phyloP scores from a whole-genome alignment of 1,140 invertebrate species.

The Hycleus phaleratus region DNA sequence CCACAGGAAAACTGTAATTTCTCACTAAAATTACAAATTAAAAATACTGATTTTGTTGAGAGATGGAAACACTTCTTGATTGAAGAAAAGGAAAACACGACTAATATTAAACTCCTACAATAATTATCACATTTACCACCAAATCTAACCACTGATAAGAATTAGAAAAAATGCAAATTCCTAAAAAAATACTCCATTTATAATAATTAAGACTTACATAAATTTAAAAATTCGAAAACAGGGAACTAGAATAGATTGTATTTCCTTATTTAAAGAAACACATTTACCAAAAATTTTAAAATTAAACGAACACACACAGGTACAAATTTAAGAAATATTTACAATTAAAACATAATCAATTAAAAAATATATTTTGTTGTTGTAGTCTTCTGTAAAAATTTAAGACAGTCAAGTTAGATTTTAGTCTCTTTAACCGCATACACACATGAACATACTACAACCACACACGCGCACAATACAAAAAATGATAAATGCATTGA shows the following conservation, averaged over 20 bases:
- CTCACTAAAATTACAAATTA: no score
- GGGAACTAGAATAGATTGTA: neutral
- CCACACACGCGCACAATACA: neutral
- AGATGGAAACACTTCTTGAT: no score
- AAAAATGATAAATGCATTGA: constrained; percentile 3
- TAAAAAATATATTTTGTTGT: constrained; percentile 3
- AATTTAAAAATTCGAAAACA: neutral
- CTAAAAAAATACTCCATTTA: constrained; percentile 13
- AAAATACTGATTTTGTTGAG: no score
- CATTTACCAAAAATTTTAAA: neutral
- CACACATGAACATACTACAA: neutral
- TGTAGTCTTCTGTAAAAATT: constrained; percentile 7
- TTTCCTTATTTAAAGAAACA: neutral
- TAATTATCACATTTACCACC: constrained; percentile 14
- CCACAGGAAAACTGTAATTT: no score
- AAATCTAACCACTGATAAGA: constrained; percentile 8
- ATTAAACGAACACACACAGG: constrained; percentile 4
- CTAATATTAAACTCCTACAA: no score
- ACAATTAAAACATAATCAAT: neutral
- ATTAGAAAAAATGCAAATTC: constrained; percentile 4
- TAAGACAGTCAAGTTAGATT: constrained; percentile 1
- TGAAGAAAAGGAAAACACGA: no score
- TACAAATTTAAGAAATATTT: neutral
- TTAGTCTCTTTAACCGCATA: neutral
- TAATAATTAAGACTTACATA: neutral